These are phyloP conservation scores for Lanistes nyassanus DNA, from an alignment of 1,140 invertebrate species.

Conservation along the genomic window DNA sequence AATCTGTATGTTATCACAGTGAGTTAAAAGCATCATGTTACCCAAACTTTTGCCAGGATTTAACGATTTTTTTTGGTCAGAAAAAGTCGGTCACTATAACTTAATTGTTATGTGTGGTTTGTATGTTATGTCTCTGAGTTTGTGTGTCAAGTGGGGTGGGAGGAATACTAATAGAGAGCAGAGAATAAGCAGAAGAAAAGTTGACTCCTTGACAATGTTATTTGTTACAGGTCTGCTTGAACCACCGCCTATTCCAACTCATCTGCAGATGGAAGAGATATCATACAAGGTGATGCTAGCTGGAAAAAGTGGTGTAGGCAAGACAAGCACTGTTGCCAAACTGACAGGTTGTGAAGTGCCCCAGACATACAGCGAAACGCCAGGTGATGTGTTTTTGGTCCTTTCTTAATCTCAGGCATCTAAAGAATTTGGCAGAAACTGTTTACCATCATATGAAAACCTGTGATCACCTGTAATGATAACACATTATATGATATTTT, in stretches of 20 bases:
- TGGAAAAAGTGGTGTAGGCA: conserved; percentile 72
- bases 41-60: no score
- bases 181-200: not conserved
- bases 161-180: not conserved
- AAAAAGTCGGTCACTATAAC: not conserved
- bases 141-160: no score
- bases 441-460: not conserved
- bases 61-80: not conserved
- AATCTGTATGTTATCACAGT: no score
- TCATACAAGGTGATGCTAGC: conserved; percentile 73
- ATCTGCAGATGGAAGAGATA: conserved; percentile 68
- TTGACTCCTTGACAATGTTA: not conserved
- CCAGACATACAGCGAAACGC: conserved; percentile 68
- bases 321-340: conserved; percentile 70
- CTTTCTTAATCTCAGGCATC: not conserved
- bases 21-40: no score
- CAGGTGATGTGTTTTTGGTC: conserved; percentile 53
- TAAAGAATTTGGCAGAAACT: not conserved
- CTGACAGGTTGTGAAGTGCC: conserved; percentile 67
- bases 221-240: conserved; percentile 70
- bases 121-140: no score
- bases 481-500: not conserved
- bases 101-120: no score
- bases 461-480: not conserved
- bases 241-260: conserved; percentile 67